Base-by-base conservation (phyloP, 2,113 vertebrate species). In the Stegastes partitus region DNA sequence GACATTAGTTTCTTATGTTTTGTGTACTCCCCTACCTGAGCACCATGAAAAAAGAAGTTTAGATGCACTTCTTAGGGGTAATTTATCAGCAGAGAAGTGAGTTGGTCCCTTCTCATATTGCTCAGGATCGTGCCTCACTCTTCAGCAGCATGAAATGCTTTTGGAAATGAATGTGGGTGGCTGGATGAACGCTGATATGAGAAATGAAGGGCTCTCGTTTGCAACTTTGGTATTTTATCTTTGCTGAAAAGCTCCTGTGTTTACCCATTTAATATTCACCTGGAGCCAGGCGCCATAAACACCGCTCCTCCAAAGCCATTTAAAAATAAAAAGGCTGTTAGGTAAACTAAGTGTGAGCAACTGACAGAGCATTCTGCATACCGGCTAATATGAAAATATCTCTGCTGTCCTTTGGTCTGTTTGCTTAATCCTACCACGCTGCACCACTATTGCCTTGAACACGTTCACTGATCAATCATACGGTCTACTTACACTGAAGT, bases 221-320 rank as follows among this genome's bases (percentile, higher is more conserved):
- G 57, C 56, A 69, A 75, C 65, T 74, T 69, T 54, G 44, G 26
- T 68, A 23, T 61, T 87, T 85, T 65, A 79, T 71, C 84, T 86
- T 28, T 0, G 4, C 64, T 62, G 25, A 67, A 79, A 64, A 69
- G 57, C 61, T 25, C 59, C n/a, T 11, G 26, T 72, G 68, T 87
- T 85, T 68, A 79, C 82, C 69, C 73, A 4, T 78, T 87, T 79
- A 82, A 84, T 87, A 91, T 82, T 83, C 83, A 81, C 45, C 81
- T 76, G 70, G 59, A 68, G 61, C 69, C 55, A 18, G 42, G 45
- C 64, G 2, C 77, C 45, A 34, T 72, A 78, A 81, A 86, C 77
- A 74, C 25, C 9, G 10, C 51, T 63, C n/a, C 66, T 51, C 73
- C 16, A 62, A 44, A 75, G 69, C 57, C 77, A 53, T 69, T 67